These are phyloP conservation scores for Xestia ashworthii DNA, from an alignment of 2,888 invertebrate species.

Conservation along the genomic window DNA sequence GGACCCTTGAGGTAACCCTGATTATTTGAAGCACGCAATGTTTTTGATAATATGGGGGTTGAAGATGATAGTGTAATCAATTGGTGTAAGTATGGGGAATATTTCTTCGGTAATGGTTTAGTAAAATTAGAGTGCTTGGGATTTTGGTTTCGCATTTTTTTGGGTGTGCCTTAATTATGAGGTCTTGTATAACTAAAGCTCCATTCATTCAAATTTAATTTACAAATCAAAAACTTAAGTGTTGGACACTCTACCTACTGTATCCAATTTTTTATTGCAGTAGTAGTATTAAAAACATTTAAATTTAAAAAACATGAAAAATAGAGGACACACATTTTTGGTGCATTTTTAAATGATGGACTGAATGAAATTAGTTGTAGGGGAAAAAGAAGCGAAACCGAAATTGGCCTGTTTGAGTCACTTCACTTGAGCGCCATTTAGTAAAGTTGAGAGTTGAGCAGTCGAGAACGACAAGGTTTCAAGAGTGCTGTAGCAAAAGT, in stretches of 20 bases:
- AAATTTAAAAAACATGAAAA: too few relatives aligned
- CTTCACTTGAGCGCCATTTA: slow-evolving; percentile 17
- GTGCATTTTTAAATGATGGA: neutral
- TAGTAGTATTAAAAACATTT: neutral
- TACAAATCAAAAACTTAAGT: neutral
- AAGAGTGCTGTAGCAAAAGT: slow-evolving; percentile 3
- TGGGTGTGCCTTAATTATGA: neutral
- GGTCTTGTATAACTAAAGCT: neutral
- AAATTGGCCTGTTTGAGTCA: slow-evolving; percentile 19
- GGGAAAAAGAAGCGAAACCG: neutral
- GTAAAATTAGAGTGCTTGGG: slow-evolving; percentile 17
- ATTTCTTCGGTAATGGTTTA: slow-evolving; percentile 17
- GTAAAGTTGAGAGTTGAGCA: slow-evolving; percentile 3
- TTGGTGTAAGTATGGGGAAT: slow-evolving; percentile 37
- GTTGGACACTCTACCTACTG: neutral
- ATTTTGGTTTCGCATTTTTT: slow-evolving; percentile 2
- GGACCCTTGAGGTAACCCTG: slow-evolving; percentile 38
- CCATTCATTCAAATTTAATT: neutral
- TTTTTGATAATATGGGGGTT: slow-evolving; percentile 24
- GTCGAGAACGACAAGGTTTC: slow-evolving; percentile 13
- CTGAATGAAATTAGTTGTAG: neutral
- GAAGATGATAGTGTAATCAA: slow-evolving; percentile 40
- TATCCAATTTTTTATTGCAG: neutral
- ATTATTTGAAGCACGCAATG: slow-evolving; percentile 48
- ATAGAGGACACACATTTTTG: neutral